Evolutionary conservation across 2,888 invertebrate genomes (phyloP).

Genomic region (Agrilus mali): DNA sequence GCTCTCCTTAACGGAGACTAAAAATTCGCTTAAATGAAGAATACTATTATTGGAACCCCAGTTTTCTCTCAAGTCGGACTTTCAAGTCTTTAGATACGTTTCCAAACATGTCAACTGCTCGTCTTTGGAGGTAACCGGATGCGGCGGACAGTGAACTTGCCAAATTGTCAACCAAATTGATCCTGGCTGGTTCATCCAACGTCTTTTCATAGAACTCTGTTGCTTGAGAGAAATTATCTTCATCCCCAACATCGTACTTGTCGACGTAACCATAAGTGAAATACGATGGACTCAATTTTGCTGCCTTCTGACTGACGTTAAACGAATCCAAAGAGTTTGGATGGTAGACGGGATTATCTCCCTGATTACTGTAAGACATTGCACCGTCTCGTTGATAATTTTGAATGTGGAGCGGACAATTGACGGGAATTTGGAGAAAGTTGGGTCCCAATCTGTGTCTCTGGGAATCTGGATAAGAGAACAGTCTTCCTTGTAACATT

Average conservation of each 20-base stretch:
- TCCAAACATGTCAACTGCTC: constrained; percentile 68
- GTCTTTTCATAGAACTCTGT: constrained; percentile 68
- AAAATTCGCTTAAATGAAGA: too few species aligned
- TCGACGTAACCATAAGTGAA: constrained; percentile 59
- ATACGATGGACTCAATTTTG: constrained; percentile 44
- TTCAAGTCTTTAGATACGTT: too few species aligned
- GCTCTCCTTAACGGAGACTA: too few species aligned
- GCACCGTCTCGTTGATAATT: constrained; percentile 87
- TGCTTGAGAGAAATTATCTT: constrained; percentile 85
- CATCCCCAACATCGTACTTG: constrained; percentile 68
- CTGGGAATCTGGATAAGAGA: constrained; percentile 86
- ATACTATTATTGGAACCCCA: too few species aligned
- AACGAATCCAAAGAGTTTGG: constrained; percentile 94
- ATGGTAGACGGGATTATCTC: constrained; percentile 86
- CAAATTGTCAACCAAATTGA: constrained; percentile 66
- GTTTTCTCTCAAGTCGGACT: too few species aligned
- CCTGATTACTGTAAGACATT: constrained; percentile 66
- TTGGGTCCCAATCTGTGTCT: constrained; percentile 83
- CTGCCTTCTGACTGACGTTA: constrained; percentile 52
- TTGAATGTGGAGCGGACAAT: constrained; percentile 68
- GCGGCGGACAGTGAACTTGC: constrained; percentile 65
- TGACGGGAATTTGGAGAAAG: constrained; percentile 84
- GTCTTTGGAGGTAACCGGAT: constrained; percentile 72
- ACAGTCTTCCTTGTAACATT: constrained; percentile 80
- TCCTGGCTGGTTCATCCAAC: constrained; percentile 57